Percentiles rank a stretch among this genome's conserved stretches.
These are phyloP conservation scores for Polydrusus tereticollis DNA, from an alignment of 2,888 invertebrate genomes.

Conservation along the genomic window DNA sequence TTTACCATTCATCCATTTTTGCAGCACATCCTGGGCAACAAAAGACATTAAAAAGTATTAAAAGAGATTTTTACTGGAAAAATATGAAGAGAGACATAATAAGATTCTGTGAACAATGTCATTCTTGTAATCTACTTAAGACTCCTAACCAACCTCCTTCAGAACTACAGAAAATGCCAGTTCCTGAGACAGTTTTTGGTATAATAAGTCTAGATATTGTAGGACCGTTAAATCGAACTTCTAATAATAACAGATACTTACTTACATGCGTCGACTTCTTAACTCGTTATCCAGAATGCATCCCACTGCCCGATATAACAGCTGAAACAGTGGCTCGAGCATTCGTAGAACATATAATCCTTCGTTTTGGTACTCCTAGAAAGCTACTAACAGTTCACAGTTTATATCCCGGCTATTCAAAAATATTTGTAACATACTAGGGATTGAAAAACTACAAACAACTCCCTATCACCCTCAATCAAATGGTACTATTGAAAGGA, in stretches of 20 bases:
- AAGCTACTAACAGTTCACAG: too few species aligned
- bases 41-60: constrained; percentile 51
- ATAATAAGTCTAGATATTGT: constrained; percentile 55
- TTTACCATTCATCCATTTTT: constrained; percentile 51
- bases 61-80: constrained; percentile 54
- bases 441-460: too few species aligned
- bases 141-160: constrained; percentile 44
- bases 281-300: constrained; percentile 55
- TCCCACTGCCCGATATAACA: constrained; percentile 55
- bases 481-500: too few species aligned
- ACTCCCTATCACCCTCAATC: too few species aligned
- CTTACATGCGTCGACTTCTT: constrained; percentile 56
- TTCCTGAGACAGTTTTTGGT: constrained; percentile 53
- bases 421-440: too few species aligned
- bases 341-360: too few species aligned
- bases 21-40: constrained; percentile 56
- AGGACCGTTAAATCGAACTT: constrained; percentile 53
- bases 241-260: constrained; percentile 54
- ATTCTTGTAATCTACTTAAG: constrained; percentile 54
- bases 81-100: constrained; percentile 41
- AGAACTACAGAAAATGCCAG: constrained; percentile 41
- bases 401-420: too few species aligned
- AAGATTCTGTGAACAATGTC: too few species aligned
- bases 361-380: too few species aligned
- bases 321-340: constrained; percentile 54